Evolutionary conservation across 2,888 invertebrate genomes (phyloP).

Genomic region (Gnatocerus cornutus): DNA sequence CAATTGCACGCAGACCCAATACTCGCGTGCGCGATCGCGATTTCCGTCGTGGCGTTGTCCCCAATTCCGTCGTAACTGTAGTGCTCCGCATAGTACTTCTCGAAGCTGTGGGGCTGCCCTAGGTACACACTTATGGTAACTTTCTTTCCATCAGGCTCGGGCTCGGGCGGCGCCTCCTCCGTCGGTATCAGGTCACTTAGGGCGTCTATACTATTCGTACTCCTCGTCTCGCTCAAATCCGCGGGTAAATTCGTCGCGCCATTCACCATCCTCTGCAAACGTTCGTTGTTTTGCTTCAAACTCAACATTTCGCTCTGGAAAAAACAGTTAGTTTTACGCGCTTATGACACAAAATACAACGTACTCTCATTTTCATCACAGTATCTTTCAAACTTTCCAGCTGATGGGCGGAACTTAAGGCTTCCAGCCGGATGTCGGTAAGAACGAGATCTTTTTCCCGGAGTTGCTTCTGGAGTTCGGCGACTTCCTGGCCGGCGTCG

Average conservation of each 20-base stretch:
- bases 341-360: conserved; percentile 57
- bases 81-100: conserved; percentile 69
- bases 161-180: conserved; percentile 67
- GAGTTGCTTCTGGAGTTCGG: conserved; percentile 93
- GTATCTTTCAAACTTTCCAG: conserved; percentile 97
- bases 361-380: conserved; percentile 96
- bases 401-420: conserved; percentile 97
- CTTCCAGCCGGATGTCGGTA: conserved; percentile 97
- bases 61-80: conserved; percentile 68
- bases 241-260: conserved; percentile 64
- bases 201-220: conserved; percentile 67
- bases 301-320: conserved; percentile 95
- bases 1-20: conserved; percentile 95
- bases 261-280: conserved; percentile 88
- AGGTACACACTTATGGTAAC: conserved; percentile 91
- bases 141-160: conserved; percentile 84
- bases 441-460: conserved; percentile 96
- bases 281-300: conserved; percentile 96
- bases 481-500: conserved; percentile 76
- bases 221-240: conserved; percentile 64
- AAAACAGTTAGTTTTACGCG: neutral
- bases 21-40: conserved; percentile 90
- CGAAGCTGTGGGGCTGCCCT: conserved; percentile 86
- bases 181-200: conserved; percentile 68
- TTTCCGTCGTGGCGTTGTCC: conserved; percentile 74